Base-by-base conservation (phyloP, 1,140 invertebrate genomes). In the Dreissena rostriformis region DNA sequence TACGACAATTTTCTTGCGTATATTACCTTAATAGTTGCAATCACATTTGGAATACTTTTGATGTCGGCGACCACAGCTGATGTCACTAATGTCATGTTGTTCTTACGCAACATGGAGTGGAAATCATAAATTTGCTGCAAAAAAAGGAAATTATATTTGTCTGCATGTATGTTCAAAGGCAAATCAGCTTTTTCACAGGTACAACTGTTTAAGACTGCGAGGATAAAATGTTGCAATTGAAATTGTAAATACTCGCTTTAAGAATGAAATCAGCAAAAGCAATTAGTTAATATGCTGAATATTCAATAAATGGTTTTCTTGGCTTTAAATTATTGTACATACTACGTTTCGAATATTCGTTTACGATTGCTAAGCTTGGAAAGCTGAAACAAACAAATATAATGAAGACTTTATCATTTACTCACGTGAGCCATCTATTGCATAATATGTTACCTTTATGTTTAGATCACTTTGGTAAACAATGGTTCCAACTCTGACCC, bases 41-140 rank as follows among this genome's bases (percentile, higher is more conserved):
- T 77, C 28, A 82, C 68, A 53, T 85, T 77, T 15, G 51, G 61
- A 12, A 83, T 55, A 1, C 76, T 70, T 15, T 53, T 75, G 10
- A 51, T 63, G 15, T 86, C 77, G 11, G 82, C 57, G 19, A 87
- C 83, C 1, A 87, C 63, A 51, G 75, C 84, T 39, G 86, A 87
- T 19, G 86, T 84, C 19, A 87, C n/a, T 15, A 87, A 53, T 0
- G 86, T 84, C 53, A 85, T 61, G 15, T 87, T 84, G n/a, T 87
- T 51, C 5, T 53, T 53, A n/a, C n/a, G n/a, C 0, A 84, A 15
- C 1, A 79, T 19, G 15, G 51, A 28, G 57, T 86, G 78, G n/a
- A 88, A 84, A 29, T 82, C 72, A 15, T 84, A 26, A 51, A 87
- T 87, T 87, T 86, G 84, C 86, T 87, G 77, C n/a, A 80, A 77